These are phyloP conservation scores for Rhizoglyphus robini DNA, from an alignment of 1,140 invertebrate genomes.

Conservation along the genomic window DNA sequence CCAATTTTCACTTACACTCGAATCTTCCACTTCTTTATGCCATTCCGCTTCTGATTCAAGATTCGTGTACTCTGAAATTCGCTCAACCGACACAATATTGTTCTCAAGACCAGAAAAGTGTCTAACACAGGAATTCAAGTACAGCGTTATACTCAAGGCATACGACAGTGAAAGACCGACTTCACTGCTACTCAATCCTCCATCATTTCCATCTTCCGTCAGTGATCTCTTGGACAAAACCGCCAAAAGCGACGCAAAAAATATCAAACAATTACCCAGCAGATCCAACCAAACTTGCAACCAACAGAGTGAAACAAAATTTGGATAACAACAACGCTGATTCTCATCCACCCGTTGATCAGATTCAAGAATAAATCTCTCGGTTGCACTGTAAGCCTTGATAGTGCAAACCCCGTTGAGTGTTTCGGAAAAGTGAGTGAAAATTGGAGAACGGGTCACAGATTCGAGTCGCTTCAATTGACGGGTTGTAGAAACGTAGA, in stretches of 20 bases:
- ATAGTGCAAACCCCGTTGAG: slow-evolving; percentile 42
- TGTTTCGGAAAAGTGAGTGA: slow-evolving; percentile 44
- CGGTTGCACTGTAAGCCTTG: slow-evolving; percentile 38
- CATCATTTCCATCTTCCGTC: too few relatives aligned
- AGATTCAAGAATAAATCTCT: slow-evolving; percentile 50
- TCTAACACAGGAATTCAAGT: slow-evolving; percentile 45
- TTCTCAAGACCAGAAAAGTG: slow-evolving; percentile 46
- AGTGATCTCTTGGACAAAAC: slow-evolving; percentile 47
- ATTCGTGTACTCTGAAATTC: slow-evolving; percentile 44
- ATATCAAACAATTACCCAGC: slow-evolving; percentile 81
- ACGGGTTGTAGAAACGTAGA: slow-evolving; percentile 75
- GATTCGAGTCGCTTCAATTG: slow-evolving; percentile 65
- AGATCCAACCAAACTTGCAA: slow-evolving; percentile 71
- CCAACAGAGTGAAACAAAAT: slow-evolving; percentile 75
- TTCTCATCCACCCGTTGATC: slow-evolving; percentile 71
- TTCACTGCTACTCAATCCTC: slow-evolving; percentile 35
- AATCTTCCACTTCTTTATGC: slow-evolving; percentile 26
- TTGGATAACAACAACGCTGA: slow-evolving; percentile 72
- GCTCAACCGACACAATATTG: slow-evolving; percentile 48
- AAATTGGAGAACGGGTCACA: slow-evolving; percentile 41
- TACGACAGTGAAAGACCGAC: slow-evolving; percentile 44
- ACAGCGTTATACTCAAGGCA: slow-evolving; percentile 53
- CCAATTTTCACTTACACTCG: slow-evolving; percentile 43
- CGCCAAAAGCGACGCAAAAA: slow-evolving; percentile 73
- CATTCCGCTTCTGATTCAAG: slow-evolving; percentile 24